A percentile compares a stretch with the other conserved stretches of the same genome.
Evolutionary conservation across 1,140 invertebrate species (phyloP).

Genomic region (Euwallacea fornicatus): DNA sequence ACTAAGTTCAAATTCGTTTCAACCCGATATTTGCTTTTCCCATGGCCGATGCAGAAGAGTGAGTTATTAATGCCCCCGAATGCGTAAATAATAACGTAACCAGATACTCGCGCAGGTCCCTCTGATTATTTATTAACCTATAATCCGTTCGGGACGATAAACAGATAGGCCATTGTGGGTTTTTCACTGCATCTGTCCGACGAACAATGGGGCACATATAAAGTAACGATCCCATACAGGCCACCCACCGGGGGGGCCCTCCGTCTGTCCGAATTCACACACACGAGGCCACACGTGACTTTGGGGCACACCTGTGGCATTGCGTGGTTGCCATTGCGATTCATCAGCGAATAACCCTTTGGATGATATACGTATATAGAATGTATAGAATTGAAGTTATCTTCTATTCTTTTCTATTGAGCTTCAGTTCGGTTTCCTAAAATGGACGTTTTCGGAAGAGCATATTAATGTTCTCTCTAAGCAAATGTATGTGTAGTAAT

Average conservation of each 20-base stretch:
- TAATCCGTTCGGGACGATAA: constrained; percentile 30
- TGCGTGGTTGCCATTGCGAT: neutral
- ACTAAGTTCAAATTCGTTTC: too few species aligned
- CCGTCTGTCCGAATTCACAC: constrained; percentile 34
- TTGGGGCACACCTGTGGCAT: constrained; percentile 26
- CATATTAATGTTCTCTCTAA: too few species aligned
- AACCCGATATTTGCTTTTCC: constrained; percentile 12
- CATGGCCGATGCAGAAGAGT: constrained; percentile 7
- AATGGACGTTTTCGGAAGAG: too few species aligned
- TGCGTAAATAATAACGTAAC: constrained; percentile 30
- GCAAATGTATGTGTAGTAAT: too few species aligned
- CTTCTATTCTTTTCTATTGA: too few species aligned
- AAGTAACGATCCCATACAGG: constrained; percentile 26
- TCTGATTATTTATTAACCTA: constrained; percentile 33
- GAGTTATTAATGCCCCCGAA: constrained; percentile 29
- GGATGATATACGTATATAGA: neutral
- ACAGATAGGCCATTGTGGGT: constrained; percentile 33
- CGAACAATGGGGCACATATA: constrained; percentile 33
- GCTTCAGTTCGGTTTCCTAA: too few species aligned
- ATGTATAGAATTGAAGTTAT: too few species aligned
- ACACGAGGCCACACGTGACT: constrained; percentile 30
- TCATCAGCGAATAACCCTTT: neutral
- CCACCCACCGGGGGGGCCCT: constrained; percentile 27
- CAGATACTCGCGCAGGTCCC: constrained; percentile 7
- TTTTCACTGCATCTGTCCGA: constrained; percentile 33